These are phyloP conservation scores for Syncerus caffer DNA, from an alignment of 2,797 vertebrate genomes.

Conservation along the genomic window DNA sequence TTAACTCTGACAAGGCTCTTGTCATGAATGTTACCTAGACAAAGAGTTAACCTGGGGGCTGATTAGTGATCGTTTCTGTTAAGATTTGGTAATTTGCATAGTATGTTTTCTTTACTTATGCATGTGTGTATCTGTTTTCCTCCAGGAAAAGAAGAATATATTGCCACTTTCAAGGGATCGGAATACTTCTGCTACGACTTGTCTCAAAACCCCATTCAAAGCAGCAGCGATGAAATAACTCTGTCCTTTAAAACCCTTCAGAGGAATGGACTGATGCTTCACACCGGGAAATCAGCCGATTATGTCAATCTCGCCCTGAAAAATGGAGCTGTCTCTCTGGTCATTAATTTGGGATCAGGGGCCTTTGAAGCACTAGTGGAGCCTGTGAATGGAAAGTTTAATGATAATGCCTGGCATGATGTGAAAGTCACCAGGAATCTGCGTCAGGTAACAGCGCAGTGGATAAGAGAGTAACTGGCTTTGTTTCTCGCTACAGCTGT, in stretches of 20 bases:
- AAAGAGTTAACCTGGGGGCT: background rate
- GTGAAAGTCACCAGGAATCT: slow-evolving; percentile 99
- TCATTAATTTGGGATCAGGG: slow-evolving; percentile 99
- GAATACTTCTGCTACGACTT: slow-evolving; percentile 99
- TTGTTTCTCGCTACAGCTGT: slow-evolving; percentile 79
- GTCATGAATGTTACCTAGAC: background rate
- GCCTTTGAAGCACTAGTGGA: slow-evolving; percentile 99
- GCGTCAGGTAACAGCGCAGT: slow-evolving; percentile 99
- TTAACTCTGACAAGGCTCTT: background rate
- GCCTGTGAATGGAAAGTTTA: slow-evolving; percentile 99
- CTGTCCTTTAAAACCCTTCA: slow-evolving; percentile 98
- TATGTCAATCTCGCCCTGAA: slow-evolving; percentile 99
- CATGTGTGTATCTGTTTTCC: slow-evolving; percentile 55
- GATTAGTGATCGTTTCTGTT: slow-evolving; percentile 33
- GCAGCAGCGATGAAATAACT: slow-evolving; percentile 99
- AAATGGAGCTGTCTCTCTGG: slow-evolving; percentile 98
- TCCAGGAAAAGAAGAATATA: slow-evolving; percentile 97
- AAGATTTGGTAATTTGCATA: background rate
- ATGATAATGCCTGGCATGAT: slow-evolving; percentile 99
- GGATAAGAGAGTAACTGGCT: slow-evolving; percentile 87
- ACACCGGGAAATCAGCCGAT: slow-evolving; percentile 99
- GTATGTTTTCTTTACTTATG: slow-evolving; percentile 77
- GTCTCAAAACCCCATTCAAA: slow-evolving; percentile 99
- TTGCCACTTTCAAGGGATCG: slow-evolving; percentile 98
- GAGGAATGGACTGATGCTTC: slow-evolving; percentile 99